A percentile compares a stretch with the other conserved stretches of the same genome.
Evolutionary conservation across 1,140 invertebrate genomes (phyloP).

Genomic region (Zaprionus davidi): DNA sequence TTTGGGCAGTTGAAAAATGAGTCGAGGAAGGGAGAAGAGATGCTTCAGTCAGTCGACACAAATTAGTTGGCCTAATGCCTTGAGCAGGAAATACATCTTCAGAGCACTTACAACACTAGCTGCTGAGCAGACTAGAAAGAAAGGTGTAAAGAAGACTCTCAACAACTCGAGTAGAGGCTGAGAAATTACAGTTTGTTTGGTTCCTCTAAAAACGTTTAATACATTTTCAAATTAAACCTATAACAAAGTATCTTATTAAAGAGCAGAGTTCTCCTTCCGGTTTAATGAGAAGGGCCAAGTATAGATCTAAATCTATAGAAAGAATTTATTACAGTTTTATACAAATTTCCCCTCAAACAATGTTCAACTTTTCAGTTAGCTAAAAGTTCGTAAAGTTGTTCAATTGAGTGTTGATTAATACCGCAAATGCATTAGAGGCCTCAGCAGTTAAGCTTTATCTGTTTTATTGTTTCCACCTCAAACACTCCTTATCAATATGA

Average conservation of each 20-base stretch:
- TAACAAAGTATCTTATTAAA: background rate
- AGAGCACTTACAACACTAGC: background rate
- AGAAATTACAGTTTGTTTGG: background rate
- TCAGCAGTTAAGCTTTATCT: background rate
- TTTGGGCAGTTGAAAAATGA: slow-evolving; percentile 7
- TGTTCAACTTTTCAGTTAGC: background rate
- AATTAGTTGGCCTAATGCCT: slow-evolving; percentile 7
- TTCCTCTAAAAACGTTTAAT: background rate
- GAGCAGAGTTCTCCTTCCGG: no score
- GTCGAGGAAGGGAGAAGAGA: slow-evolving; percentile 13
- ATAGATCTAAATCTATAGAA: no score
- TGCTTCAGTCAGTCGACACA: background rate
- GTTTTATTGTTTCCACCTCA: background rate
- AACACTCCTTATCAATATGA: background rate
- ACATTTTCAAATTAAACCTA: background rate
- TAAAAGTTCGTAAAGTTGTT: background rate
- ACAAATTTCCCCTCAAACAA: no score
- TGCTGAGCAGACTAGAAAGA: background rate
- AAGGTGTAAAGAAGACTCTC: background rate
- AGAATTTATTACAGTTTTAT: no score
- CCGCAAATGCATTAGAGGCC: background rate
- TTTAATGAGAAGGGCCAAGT: no score
- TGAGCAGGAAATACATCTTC: background rate
- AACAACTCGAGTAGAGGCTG: background rate
- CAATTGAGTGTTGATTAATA: background rate